These are phyloP conservation scores for Cataglyphis rosenhaueri DNA, from an alignment of 2,888 invertebrate species.

Conservation along the genomic window DNA sequence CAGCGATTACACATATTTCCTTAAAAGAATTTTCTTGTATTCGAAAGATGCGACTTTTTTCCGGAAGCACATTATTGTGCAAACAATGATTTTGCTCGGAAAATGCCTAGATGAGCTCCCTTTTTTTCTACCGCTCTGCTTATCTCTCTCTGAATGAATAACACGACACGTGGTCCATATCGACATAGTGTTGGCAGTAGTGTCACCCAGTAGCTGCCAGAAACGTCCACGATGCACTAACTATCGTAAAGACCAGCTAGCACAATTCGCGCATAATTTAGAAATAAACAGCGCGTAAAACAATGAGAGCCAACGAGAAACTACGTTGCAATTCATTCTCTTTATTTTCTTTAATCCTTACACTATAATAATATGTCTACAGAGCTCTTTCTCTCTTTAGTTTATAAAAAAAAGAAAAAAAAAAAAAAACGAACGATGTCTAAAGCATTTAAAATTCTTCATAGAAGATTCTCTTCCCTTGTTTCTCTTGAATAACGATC, in stretches of 20 bases:
- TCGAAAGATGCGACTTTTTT: background rate
- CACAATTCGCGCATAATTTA: conserved; percentile 66
- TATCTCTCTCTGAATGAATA: conserved; percentile 64
- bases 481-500: background rate
- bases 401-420: background rate
- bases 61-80: background rate
- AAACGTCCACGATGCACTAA: conserved; percentile 68
- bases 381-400: background rate
- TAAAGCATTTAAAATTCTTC: background rate
- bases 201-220: conserved; percentile 62
- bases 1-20: background rate
- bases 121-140: conserved; percentile 5
- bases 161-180: conserved; percentile 25
- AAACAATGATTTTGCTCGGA: background rate
- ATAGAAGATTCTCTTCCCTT: background rate
- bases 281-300: conserved; percentile 67
- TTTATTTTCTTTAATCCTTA: background rate
- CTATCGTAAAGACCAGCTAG: conserved; percentile 66
- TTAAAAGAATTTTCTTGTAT: background rate
- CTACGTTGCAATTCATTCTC: background rate
- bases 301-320: conserved; percentile 14
- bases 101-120: background rate
- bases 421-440: background rate
- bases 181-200: conserved; percentile 62
- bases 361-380: background rate